Conservation (phyloP, 1,140 invertebrate species). For the Belonocnema kinseyi region DNA sequence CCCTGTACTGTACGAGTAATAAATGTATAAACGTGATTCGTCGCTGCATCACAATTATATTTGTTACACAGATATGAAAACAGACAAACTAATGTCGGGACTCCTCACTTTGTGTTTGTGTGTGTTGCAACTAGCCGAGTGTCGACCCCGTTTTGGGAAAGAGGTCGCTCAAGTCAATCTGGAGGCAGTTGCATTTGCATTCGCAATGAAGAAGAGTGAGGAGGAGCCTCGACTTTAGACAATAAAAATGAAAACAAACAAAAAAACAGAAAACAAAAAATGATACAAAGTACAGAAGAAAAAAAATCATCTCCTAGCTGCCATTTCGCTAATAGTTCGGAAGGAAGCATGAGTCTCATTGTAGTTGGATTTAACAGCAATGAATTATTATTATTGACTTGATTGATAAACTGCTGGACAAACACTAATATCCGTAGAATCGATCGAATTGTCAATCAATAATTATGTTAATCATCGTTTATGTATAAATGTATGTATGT, state of each 20-base stretch:
- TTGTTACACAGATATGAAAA: slow-evolving; percentile 52
- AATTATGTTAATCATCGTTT: slow-evolving; percentile 71
- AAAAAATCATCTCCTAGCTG: slow-evolving; percentile 15
- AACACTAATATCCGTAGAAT: slow-evolving; percentile 69
- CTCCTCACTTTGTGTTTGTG: too few relatives aligned
- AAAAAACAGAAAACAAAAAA: background rate
- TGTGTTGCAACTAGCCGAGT: too few relatives aligned
- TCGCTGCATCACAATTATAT: slow-evolving; percentile 43
- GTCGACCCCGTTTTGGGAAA: too few relatives aligned
- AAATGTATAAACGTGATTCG: slow-evolving; percentile 52
- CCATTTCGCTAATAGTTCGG: slow-evolving; percentile 50
- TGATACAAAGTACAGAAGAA: background rate
- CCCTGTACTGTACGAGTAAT: slow-evolving; percentile 51
- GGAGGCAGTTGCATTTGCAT: too few relatives aligned
- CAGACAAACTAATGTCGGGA: slow-evolving; percentile 18
- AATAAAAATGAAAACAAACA: slow-evolving; percentile 15
- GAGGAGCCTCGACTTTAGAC: too few relatives aligned
- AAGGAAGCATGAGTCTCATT: slow-evolving; percentile 43
- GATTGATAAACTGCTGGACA: slow-evolving; percentile 18
- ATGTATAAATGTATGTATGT: slow-evolving; percentile 68
- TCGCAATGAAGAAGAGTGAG: too few relatives aligned
- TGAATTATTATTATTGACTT: slow-evolving; percentile 39
- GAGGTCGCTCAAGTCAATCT: too few relatives aligned
- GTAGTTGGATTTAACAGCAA: slow-evolving; percentile 42
- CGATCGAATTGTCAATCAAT: slow-evolving; percentile 52